Evolutionary conservation across 2,113 vertebrate species (phyloP), one percentile per base, ranked within the genome.

Genomic region (Ginglymostoma cirratum): DNA sequence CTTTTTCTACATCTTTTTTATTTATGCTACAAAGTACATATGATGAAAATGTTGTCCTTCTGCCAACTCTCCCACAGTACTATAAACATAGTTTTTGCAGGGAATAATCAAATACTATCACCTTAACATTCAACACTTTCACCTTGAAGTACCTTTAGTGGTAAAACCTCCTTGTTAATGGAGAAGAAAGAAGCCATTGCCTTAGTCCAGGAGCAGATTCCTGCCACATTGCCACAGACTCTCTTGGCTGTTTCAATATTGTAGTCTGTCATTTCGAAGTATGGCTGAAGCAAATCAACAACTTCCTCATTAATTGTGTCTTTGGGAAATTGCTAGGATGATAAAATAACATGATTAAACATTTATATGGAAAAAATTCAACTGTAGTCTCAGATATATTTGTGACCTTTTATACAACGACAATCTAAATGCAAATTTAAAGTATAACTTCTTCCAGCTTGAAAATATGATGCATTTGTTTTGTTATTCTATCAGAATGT

Each of bases 161-260:
- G 99, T 61, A 99, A 97, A 80, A 99, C 99, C 97, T 99, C 99
- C 97, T 98, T 99, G 97, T 99, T 99, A 96, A 99, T 98, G 86
- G 99, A 98, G 97, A 98, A 99, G 97, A 99, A 99, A 5, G 98
- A 96, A 0, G 98, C 98, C 99, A 99, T 99, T 38, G 99, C 98
- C 97, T 99, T 99, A 0, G 99, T 99, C 99, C 99, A 99, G 4
- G 99, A 99, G 96, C 98, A 99, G 93, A 99, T 98, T 42, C 99
- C 99, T 0, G 99, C 99, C 96, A 99, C 98, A 67, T 99, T 99
- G 17, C 99, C 99, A 96, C 99, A 99, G 0, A 99, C 99, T 14
- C 98, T 97, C 96, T 97, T 99, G 24, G 99, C 99, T 24, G 98
- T 99, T 96, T 99, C 99, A 1, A 98, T 99, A 96, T 99, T 99